Percentiles rank a stretch among this genome's conserved stretches.
Evolutionary conservation across 2,888 invertebrate species (phyloP).

Genomic region (Eurois occulta): DNA sequence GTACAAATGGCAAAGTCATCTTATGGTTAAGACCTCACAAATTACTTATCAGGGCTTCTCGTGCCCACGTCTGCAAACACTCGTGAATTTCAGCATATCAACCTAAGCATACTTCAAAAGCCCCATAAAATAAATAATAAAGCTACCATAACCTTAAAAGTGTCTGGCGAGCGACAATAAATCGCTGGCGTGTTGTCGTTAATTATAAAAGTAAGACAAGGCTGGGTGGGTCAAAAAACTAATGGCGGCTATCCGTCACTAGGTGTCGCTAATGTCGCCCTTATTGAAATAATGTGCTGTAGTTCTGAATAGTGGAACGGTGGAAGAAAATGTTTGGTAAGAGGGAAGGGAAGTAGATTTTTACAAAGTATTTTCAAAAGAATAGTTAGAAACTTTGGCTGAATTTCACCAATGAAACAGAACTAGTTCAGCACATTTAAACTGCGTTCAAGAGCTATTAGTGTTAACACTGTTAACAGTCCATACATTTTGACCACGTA

Average conservation of each 20-base stretch:
- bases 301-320: background rate
- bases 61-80: constrained; percentile 1
- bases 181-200: constrained; percentile 60
- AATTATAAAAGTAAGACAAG: constrained; percentile 64
- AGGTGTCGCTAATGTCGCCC: constrained; percentile 58
- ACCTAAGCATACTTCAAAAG: constrained; percentile 30
- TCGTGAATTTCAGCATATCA: constrained; percentile 27
- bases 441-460: background rate
- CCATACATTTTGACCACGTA: too few species aligned
- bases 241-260: constrained; percentile 63
- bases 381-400: background rate
- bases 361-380: background rate
- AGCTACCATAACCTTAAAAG: constrained; percentile 47
- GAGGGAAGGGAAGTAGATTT: background rate
- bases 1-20: too few species aligned
- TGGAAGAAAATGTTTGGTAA: background rate
- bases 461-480: too few species aligned
- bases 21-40: too few species aligned
- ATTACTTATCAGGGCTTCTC: too few species aligned
- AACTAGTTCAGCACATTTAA: background rate
- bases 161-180: constrained; percentile 58
- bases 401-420: background rate
- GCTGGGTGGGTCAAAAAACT: constrained; percentile 60
- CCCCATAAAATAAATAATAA: constrained; percentile 53
- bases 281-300: constrained; percentile 40